Evolutionary conservation across 2,797 vertebrate genomes (phyloP).

Genomic region (Ficedula albicollis): DNA sequence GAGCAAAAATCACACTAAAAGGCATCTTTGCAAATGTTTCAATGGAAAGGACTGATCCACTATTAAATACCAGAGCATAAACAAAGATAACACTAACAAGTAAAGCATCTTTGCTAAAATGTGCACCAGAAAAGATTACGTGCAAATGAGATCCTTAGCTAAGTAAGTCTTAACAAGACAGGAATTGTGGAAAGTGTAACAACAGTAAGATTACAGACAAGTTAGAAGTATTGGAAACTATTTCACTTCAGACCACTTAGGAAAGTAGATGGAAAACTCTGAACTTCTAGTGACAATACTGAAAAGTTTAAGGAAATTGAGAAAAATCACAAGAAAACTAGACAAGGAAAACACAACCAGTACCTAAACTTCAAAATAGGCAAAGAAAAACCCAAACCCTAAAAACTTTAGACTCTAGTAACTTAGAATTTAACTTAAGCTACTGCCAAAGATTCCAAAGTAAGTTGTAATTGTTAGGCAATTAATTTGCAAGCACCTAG

Average conservation of each 20-base stretch:
- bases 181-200: rapidly evolving
- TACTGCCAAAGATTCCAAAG: background rate
- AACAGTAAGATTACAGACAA: background rate
- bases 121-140: background rate
- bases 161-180: background rate
- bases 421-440: background rate
- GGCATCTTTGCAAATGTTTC: background rate
- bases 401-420: background rate
- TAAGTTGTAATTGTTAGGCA: background rate
- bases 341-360: background rate
- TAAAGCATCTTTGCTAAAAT: background rate
- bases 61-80: background rate
- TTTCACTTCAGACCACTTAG: background rate
- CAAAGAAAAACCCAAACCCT: background rate
- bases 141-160: background rate
- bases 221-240: background rate
- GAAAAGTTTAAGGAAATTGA: background rate
- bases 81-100: background rate
- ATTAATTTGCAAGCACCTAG: background rate
- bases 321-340: background rate
- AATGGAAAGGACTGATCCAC: background rate
- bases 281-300: background rate
- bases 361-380: background rate
- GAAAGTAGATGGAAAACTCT: background rate
- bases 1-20: background rate